phyloP scores from a whole-genome alignment of 2,797 vertebrate genomes.

The Tenualosa thibaudeaui region DNA sequence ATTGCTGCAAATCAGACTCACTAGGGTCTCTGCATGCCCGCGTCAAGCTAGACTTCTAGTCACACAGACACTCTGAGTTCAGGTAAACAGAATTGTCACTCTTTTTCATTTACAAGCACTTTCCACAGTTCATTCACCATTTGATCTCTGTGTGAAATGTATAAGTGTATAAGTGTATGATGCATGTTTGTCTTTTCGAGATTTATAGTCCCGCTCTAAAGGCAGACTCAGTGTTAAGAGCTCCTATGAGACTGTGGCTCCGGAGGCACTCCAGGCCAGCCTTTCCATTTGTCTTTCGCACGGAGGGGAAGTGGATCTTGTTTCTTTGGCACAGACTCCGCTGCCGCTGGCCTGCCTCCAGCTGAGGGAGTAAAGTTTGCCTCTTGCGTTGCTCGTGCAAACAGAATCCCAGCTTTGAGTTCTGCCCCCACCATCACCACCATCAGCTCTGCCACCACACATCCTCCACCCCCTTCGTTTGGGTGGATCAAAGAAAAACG shows the following conservation, averaged over 20 bases:
- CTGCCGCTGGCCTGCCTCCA: constrained; percentile 50
- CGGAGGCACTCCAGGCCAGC: constrained; percentile 61
- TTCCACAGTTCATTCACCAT: too few species aligned
- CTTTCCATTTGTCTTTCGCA: constrained; percentile 62
- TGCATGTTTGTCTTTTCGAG: not conserved
- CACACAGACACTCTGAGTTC: too few species aligned
- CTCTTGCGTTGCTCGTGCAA: constrained; percentile 74
- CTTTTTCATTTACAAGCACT: too few species aligned
- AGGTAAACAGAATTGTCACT: too few species aligned
- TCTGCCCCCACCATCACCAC: constrained; percentile 33
- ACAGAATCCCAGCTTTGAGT: constrained; percentile 69
- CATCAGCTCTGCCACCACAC: constrained; percentile 33
- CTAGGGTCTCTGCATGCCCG: too few species aligned
- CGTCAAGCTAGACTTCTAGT: too few species aligned
- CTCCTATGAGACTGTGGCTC: not conserved
- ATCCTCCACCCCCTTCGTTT: constrained; percentile 31
- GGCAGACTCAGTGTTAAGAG: not conserved
- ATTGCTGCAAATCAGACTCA: too few species aligned
- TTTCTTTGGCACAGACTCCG: constrained; percentile 70
- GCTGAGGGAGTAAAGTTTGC: constrained; percentile 71
- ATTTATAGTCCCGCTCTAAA: not conserved
- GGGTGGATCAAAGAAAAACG: constrained; percentile 36
- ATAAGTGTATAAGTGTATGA: too few species aligned
- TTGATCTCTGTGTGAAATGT: too few species aligned
- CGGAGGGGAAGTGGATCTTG: constrained; percentile 70